Percentiles rank a stretch among this genome's conserved stretches.
phyloP scores from a whole-genome alignment of 2,888 invertebrate genomes.

The Carpatolechia fugitivella region DNA sequence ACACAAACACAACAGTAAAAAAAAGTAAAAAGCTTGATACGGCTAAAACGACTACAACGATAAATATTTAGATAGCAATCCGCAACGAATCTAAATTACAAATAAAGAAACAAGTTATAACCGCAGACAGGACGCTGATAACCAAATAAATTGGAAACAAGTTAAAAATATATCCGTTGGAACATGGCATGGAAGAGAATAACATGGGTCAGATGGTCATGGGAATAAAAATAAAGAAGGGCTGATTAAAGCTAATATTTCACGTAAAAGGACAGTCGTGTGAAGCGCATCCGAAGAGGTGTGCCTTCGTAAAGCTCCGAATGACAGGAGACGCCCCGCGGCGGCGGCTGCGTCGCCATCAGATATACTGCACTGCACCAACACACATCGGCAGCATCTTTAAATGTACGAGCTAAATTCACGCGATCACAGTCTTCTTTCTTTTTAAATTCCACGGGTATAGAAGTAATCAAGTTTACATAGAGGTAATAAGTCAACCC shows the following conservation, averaged over 20 bases:
- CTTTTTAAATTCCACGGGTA: not conserved
- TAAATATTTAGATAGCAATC: conserved; percentile 11
- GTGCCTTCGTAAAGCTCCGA: conserved; percentile 52
- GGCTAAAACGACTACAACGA: conserved; percentile 5
- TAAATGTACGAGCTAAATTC: conserved; percentile 10
- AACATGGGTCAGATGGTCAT: conserved; percentile 19
- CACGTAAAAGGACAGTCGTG: conserved; percentile 42
- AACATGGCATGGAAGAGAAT: conserved; percentile 14
- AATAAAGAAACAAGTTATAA: conserved; percentile 11
- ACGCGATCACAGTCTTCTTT: conserved; percentile 10
- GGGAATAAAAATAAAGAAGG: conserved; percentile 35
- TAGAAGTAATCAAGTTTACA: not conserved
- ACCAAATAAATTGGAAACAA: conserved; percentile 17
- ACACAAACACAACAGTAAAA: not conserved
- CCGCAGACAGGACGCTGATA: conserved; percentile 8
- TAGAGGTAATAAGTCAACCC: not conserved
- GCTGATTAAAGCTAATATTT: conserved; percentile 54
- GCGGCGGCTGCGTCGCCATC: conserved; percentile 39
- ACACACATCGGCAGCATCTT: conserved; percentile 1
- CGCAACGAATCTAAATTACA: conserved; percentile 1
- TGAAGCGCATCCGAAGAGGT: conserved; percentile 50
- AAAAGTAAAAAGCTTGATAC: not conserved
- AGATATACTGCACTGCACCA: conserved; percentile 32
- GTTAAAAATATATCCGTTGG: conserved; percentile 18
- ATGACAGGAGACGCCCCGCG: conserved; percentile 57